These are phyloP conservation scores for Trematomus loennbergii DNA, from an alignment of 2,113 vertebrate species.

Conservation along the genomic window DNA sequence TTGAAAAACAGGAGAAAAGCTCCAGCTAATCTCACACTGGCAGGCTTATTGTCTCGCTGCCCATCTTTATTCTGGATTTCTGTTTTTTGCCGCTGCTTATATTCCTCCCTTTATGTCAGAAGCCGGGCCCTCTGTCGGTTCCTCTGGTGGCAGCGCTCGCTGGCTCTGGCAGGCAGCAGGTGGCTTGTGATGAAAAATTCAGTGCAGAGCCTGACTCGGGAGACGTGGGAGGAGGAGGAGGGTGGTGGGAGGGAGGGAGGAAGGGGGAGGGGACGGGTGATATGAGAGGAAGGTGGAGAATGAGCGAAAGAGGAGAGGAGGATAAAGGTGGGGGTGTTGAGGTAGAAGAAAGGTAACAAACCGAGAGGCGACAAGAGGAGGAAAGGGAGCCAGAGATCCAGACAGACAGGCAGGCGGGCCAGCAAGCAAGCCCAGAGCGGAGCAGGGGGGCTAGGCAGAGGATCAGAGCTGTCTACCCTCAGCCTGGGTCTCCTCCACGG, in stretches of 20 bases:
- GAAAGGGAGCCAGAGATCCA: constrained; percentile 53
- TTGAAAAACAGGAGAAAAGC: constrained; percentile 46
- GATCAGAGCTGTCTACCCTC: constrained; percentile 68
- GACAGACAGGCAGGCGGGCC: constrained; percentile 56
- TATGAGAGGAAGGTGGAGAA: constrained; percentile 35
- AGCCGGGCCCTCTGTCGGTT: constrained; percentile 53
- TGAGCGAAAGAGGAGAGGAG: constrained; percentile 2
- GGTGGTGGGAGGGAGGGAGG: constrained; percentile 34
- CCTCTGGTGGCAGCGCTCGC: constrained; percentile 64
- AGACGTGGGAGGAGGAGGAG: constrained; percentile 39
- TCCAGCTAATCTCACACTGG: constrained; percentile 45
- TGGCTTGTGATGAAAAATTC: constrained; percentile 81
- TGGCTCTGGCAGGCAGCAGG: constrained; percentile 78
- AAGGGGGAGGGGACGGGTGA: constrained; percentile 26
- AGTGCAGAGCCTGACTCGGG: constrained; percentile 63
- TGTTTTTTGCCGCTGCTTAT: constrained; percentile 19
- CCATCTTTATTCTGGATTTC: constrained; percentile 43
- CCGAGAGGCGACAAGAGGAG: constrained; percentile 6
- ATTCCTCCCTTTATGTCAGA: constrained; percentile 55
- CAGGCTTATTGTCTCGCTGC: constrained; percentile 47
- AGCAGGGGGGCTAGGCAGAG: constrained; percentile 54
- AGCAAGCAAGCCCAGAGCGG: constrained; percentile 50
- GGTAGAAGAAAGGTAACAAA: constrained; percentile 53
- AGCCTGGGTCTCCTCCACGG: constrained; percentile 59
- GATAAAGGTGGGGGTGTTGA: constrained; percentile 43